Evolutionary conservation across 2,888 invertebrate genomes (phyloP), one percentile per base, ranked within the genome.

Genomic region (Dasypolia templi): DNA sequence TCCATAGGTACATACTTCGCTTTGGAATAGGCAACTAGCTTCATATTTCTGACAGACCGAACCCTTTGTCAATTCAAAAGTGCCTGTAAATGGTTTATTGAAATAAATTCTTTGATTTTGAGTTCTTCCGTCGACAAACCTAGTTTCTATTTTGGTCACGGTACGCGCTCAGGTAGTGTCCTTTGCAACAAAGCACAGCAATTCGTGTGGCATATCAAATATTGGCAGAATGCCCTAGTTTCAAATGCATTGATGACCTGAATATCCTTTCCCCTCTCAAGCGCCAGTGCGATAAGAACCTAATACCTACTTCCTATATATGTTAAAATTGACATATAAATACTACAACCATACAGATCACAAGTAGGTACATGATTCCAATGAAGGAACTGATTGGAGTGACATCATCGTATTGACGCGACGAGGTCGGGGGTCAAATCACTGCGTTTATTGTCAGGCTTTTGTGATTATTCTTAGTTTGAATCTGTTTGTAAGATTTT

Each of bases 371-470:
- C 61, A 53, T 35, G 42, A 42, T 82, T 51, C 29, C 56, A 78
- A 79, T 71, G 61, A 51, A 29, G 14, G 67, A 78, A 78, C 59
- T 79, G 81, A 81, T 74, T 73, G 81, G 17, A 39, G n/a, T 80
- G 82, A 82, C 72, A 77, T 80, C 79, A 80, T 53, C 71, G 12
- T 44, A 53, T 81, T 42, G 64, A 59, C 55, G 76, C 44, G 65
- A 22, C 66, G 44, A 64, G 78, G 79, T 71, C 49, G 44, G 5
- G 58, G 79, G 82, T 80, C 71, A 77, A 26, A 58, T 76, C 59
- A 56, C 46, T 49, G 63, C 66, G 78, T 44, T 67, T 77, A 82
- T 82, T 71, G 66, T 70, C 46, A 82, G 9, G 14, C n/a, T 69
- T 42, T 2, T 51, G 5, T 11, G 32, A 65, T 65, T 61, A 53